Evolutionary conservation across 1,140 invertebrate genomes (phyloP).

Genomic region (Calliphora vicina): DNA sequence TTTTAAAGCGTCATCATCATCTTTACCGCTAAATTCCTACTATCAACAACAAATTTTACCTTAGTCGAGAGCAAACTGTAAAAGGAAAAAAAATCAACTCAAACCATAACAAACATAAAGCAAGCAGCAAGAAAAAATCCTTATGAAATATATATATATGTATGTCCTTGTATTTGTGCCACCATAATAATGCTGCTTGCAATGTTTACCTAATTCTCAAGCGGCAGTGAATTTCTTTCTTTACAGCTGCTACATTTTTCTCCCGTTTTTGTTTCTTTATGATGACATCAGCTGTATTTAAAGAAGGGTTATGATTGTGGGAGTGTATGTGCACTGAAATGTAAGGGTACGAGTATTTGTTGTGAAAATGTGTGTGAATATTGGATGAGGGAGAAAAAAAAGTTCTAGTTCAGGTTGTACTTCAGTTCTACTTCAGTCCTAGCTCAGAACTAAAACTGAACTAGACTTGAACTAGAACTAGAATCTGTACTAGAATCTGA

Average conservation of each 20-base stretch:
- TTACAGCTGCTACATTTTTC: not conserved
- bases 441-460: too few relatives aligned
- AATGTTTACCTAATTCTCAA: constrained; percentile 24
- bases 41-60: not conserved
- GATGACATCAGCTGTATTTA: constrained; percentile 33
- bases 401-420: too few relatives aligned
- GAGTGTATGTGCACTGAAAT: not conserved
- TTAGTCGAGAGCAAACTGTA: not conserved
- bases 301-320: not conserved
- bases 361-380: not conserved
- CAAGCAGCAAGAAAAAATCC: too few relatives aligned
- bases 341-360: not conserved
- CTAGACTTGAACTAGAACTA: too few relatives aligned
- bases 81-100: not conserved
- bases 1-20: constrained; percentile 29
- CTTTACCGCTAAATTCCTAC: constrained; percentile 19
- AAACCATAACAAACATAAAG: not conserved
- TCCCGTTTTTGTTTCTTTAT: not conserved
- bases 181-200: not conserved
- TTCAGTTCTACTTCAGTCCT: too few relatives aligned
- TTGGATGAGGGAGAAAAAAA: not conserved
- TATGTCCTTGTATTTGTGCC: too few relatives aligned
- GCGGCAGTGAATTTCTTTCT: not conserved
- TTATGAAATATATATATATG: too few relatives aligned
- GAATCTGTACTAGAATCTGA: too few relatives aligned